Conservation (phyloP, 2,113 vertebrate species). For the Dendropsophus ebraccatus region DNA sequence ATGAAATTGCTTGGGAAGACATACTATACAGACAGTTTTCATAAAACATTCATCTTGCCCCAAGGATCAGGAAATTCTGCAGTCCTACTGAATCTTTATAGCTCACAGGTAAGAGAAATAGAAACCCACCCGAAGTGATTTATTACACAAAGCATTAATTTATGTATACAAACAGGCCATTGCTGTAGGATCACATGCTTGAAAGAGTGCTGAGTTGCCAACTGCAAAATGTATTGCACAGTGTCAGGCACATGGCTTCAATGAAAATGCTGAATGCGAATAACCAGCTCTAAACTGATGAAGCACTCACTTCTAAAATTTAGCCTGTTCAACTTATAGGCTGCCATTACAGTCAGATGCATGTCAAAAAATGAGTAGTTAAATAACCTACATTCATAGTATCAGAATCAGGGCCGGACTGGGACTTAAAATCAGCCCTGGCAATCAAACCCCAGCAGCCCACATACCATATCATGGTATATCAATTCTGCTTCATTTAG, state of each 20-base stretch:
- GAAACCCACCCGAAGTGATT: not conserved
- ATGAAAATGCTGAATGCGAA: conserved; percentile 67
- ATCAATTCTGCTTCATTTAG: too few relatives aligned
- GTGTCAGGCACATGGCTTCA: conserved; percentile 62
- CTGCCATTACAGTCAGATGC: conserved; percentile 60
- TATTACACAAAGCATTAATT: conserved; percentile 59
- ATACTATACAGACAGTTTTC: not conserved
- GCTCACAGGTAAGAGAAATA: not conserved
- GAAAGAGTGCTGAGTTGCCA: conserved; percentile 61
- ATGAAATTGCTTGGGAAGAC: too few relatives aligned
- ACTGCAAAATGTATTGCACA: conserved; percentile 64
- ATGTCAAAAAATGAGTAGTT: conserved; percentile 50
- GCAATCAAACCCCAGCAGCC: too few relatives aligned
- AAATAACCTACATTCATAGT: not conserved
- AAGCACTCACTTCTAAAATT: conserved; percentile 65
- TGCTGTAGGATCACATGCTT: conserved; percentile 42
- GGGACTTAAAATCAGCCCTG: too few relatives aligned
- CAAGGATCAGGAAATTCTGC: not conserved
- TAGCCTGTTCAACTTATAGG: conserved; percentile 62
- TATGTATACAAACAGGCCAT: not conserved
- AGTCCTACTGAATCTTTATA: not conserved
- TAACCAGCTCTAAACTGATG: conserved; percentile 64
- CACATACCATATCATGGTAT: too few relatives aligned
- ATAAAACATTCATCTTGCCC: not conserved
- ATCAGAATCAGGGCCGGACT: too few relatives aligned